Percentiles rank a stretch among this genome's conserved stretches.
Evolutionary conservation across 1,140 invertebrate species (phyloP).

Genomic region (Drusus annulatus): DNA sequence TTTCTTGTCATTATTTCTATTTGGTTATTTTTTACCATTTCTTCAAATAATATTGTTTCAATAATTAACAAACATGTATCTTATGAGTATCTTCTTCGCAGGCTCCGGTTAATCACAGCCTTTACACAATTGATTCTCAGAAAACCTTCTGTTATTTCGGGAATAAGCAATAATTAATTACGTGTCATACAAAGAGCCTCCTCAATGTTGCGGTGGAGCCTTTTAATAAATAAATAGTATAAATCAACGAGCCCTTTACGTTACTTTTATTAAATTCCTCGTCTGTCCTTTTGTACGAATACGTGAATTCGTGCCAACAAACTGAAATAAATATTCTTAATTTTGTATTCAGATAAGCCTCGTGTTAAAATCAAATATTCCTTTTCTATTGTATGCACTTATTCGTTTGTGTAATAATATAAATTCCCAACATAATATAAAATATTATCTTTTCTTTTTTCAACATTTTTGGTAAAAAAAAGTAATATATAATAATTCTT

Average conservation of each 20-base stretch:
- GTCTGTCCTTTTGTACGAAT: conserved; percentile 12
- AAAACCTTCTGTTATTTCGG: background rate
- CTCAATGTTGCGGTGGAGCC: background rate
- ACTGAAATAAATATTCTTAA: background rate
- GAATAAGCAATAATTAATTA: background rate
- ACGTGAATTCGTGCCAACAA: conserved; percentile 11
- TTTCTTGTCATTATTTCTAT: too few relatives aligned
- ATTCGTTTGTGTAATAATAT: too few relatives aligned
- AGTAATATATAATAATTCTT: too few relatives aligned
- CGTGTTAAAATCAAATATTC: too few relatives aligned
- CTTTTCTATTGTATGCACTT: too few relatives aligned
- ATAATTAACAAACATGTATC: too few relatives aligned
- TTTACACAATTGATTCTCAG: background rate
- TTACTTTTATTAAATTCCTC: conserved; percentile 27
- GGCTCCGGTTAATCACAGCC: background rate
- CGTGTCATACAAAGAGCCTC: background rate
- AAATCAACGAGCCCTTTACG: conserved; percentile 13
- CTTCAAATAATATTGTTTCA: too few relatives aligned
- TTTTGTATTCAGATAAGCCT: background rate
- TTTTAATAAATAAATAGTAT: conserved; percentile 8
- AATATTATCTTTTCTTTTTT: too few relatives aligned
- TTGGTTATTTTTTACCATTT: too few relatives aligned
- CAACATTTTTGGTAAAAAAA: too few relatives aligned
- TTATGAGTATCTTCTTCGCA: too few relatives aligned
- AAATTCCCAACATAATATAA: too few relatives aligned